phyloP scores from a whole-genome alignment of 2,113 vertebrate genomes.

The Dipodomys stephensi region DNA sequence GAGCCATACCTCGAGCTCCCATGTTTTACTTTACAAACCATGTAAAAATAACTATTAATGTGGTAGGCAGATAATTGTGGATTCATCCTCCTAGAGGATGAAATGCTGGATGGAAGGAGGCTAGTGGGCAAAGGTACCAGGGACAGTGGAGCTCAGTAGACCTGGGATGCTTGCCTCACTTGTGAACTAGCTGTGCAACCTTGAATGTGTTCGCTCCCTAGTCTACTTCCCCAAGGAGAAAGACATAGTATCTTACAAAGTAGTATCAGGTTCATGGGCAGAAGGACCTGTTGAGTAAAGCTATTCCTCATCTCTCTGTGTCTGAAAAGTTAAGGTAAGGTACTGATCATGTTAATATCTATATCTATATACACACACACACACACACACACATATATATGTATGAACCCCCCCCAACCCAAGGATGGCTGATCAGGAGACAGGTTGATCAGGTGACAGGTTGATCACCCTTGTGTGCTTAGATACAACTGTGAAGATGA shows the following conservation, averaged over 20 bases:
- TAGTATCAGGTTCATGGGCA: background rate
- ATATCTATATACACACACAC: too few relatives aligned
- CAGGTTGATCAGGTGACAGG: background rate
- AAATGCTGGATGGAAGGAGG: background rate
- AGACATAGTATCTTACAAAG: background rate
- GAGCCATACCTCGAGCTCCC: too few relatives aligned
- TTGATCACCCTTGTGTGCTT: slow-evolving; percentile 54
- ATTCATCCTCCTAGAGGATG: background rate
- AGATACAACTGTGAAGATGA: slow-evolving; percentile 99
- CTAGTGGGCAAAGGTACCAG: background rate
- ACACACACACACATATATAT: too few relatives aligned
- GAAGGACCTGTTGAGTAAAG: background rate
- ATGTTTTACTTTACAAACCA: too few relatives aligned
- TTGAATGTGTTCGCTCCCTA: background rate
- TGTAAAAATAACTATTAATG: background rate
- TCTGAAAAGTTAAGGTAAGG: background rate
- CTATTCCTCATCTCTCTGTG: background rate
- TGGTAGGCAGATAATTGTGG: background rate
- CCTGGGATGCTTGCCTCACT: background rate
- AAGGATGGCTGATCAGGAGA: background rate
- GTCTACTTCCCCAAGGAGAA: background rate
- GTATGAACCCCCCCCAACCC: too few relatives aligned
- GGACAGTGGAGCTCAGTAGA: too few relatives aligned
- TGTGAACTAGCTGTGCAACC: too few relatives aligned
- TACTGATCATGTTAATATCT: background rate